Conservation (phyloP, 2,113 vertebrate genomes). For the Trachemys scripta region DNA sequence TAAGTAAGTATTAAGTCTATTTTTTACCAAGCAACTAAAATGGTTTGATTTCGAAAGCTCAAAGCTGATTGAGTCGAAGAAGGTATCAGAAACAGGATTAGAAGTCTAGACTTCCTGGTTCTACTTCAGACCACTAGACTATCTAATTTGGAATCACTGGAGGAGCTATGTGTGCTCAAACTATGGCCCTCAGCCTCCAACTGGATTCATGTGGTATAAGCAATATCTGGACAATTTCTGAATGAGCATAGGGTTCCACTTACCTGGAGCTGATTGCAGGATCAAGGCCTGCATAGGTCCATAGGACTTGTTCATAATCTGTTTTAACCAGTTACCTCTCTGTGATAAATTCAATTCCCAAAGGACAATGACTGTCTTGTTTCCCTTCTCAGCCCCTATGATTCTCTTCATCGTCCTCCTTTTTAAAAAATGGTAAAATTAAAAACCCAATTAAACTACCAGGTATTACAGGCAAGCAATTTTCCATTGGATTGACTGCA, state of each 20-base stretch:
- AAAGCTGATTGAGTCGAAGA: not conserved
- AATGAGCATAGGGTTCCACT: not conserved
- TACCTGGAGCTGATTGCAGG: not conserved
- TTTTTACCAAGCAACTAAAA: not conserved
- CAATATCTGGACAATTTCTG: not conserved
- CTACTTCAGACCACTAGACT: too few relatives aligned
- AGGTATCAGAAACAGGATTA: not conserved
- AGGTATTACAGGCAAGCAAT: too few relatives aligned
- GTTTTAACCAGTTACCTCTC: not conserved
- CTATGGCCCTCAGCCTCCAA: not conserved
- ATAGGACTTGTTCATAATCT: not conserved
- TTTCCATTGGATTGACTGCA: not conserved
- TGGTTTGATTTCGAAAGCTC: too few relatives aligned
- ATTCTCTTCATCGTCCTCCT: not conserved
- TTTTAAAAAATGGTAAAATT: not conserved
- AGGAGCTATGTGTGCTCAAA: not conserved
- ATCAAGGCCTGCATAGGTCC: not conserved
- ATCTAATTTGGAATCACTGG: too few relatives aligned
- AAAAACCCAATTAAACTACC: not conserved
- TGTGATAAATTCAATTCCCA: not conserved
- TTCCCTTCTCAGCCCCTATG: not conserved
- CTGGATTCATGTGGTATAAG: not conserved
- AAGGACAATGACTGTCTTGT: not conserved
- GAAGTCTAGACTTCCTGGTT: too few relatives aligned
- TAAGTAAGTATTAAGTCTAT: not conserved